These are phyloP conservation scores for Mormyrops attenuatus DNA, from an alignment of 2,797 vertebrate species.

Conservation along the genomic window DNA sequence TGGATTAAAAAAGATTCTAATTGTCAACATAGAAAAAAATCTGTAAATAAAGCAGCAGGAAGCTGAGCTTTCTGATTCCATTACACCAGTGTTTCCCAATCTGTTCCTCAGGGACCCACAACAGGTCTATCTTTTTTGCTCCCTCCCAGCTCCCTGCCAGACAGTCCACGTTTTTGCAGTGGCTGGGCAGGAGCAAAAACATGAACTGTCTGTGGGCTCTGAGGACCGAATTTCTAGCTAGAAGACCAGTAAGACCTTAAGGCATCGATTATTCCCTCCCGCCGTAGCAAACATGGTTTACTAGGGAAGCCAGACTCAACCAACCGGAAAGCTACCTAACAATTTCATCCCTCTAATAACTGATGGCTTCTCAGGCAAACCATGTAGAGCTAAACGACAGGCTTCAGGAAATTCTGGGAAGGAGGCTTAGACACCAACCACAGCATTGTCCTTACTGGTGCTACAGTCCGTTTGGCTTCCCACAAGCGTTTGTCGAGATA, in stretches of 20 bases:
- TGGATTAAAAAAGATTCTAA: neutral
- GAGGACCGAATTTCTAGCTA: neutral
- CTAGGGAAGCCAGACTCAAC: neutral
- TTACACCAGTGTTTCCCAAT: neutral
- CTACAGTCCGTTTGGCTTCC: neutral
- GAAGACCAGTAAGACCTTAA: neutral
- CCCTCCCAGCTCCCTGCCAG: too few species aligned
- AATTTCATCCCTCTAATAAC: neutral
- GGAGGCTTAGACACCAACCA: neutral
- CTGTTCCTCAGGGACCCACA: neutral
- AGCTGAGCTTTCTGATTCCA: neutral
- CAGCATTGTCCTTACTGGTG: neutral
- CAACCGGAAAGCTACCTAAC: neutral
- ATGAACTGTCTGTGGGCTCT: neutral
- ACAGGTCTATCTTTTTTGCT: neutral
- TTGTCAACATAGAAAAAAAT: neutral
- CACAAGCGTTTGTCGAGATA: neutral
- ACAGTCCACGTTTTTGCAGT: neutral
- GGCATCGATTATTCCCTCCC: neutral
- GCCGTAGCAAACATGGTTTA: neutral
- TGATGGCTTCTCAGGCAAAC: neutral
- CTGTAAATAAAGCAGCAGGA: neutral
- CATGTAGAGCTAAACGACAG: neutral
- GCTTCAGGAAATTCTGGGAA: neutral
- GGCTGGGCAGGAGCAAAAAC: neutral